Base-by-base conservation (phyloP, 2,113 vertebrate genomes). In the Microtus ochrogaster region DNA sequence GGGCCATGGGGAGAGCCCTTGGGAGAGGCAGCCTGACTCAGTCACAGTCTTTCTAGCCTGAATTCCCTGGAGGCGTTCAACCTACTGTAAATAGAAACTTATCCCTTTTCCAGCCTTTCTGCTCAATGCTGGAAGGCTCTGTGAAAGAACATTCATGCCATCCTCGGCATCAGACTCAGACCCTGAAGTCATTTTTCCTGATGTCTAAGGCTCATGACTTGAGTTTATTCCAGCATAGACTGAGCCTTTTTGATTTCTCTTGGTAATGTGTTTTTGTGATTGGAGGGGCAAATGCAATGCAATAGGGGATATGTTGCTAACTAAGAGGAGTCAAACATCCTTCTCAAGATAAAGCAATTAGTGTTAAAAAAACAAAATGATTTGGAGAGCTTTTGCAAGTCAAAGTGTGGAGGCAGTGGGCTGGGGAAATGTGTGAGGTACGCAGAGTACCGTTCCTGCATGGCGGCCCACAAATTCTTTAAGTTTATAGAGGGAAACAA, bases 1-100 rank as follows among this genome's bases (percentile, higher is more conserved):
- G 65, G 21, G 93, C 89, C 21, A 95, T 97, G 95, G 58, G 7
- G 55, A 83, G 94, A 58, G 91, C 89, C 47, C 81, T 96, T 61
- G 61, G 68, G 26, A 96, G 89, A 65, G 76, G n/a, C 16, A 72
- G 30, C 1, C 65, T 65, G 24, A 26, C 65, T 21, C 77, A 81
- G 81, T 65, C 77, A 63, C 55, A 88, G 22, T 79, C 76, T 85
- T 16, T 89, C 5, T 94, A 94, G 55, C 41, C n/a, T 16, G 55
- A 88, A 30, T 21, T 3, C 13, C 26, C 6, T 89, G 41, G 16
- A 83, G 1, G 55, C 58, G 1, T 52, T 39, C 19, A 85, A 10
- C 58, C 12, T 52, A 66, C 39, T 89, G 30, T 7, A 12, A 21
- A 24, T 28, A 16, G 26, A 3, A 8, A 11, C 1, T 11, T n/a